These are phyloP conservation scores for Aleiodes alternator DNA, from an alignment of 2,888 invertebrate genomes.

Conservation along the genomic window DNA sequence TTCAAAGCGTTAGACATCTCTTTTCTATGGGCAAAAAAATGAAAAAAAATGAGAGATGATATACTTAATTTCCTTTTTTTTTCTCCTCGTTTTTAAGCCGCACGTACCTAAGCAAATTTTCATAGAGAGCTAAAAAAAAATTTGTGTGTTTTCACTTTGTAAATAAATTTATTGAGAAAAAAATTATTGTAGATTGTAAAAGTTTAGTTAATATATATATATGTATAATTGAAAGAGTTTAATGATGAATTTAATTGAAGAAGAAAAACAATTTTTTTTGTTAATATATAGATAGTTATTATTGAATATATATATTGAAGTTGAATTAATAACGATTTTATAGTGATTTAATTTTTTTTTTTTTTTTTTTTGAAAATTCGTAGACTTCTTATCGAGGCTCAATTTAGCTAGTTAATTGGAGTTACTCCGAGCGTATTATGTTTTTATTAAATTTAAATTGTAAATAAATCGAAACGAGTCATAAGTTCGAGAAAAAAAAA, in stretches of 20 bases:
- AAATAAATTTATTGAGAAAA: conserved; percentile 8
- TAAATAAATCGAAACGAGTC: conserved; percentile 46
- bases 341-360: not conserved
- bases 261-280: conserved; percentile 5
- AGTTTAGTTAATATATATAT: conserved; percentile 1
- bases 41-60: conserved; percentile 13
- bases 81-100: conserved; percentile 50
- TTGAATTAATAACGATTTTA: too few relatives aligned
- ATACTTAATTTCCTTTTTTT: not conserved
- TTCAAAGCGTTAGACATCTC: conserved; percentile 28
- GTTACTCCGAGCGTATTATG: conserved; percentile 49
- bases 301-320: conserved; percentile 35
- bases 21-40: conserved; percentile 5
- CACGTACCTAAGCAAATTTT: conserved; percentile 58
- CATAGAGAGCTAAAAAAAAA: conserved; percentile 38
- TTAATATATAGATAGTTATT: conserved; percentile 35
- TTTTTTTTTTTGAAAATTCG: conserved; percentile 53
- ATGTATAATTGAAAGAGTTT: not conserved
- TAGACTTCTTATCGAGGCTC: conserved; percentile 71
- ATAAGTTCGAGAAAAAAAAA: conserved; percentile 45
- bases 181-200: conserved; percentile 16
- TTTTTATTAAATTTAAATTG: conserved; percentile 47
- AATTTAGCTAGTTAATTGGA: conserved; percentile 68
- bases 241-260: conserved; percentile 25
- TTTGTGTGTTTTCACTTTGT: conserved; percentile 33